Conservation (phyloP, 2,113 vertebrate genomes). For the Cyphomyrus plagiostoma region DNA sequence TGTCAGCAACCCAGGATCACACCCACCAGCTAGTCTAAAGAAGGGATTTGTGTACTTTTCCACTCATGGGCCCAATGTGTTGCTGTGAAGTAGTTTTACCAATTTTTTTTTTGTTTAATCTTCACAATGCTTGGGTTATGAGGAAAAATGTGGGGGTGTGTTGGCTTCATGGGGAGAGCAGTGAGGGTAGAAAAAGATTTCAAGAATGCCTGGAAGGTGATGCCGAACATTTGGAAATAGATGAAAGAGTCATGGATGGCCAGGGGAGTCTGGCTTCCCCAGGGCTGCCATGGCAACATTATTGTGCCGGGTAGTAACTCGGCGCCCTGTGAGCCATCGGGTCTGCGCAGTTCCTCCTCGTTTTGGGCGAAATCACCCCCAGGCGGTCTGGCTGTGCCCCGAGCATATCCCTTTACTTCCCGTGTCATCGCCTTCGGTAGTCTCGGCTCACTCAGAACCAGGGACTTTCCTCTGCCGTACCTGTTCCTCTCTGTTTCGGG, state of each 20-base stretch:
- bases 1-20: constrained; percentile 9
- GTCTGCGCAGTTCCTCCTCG: background rate
- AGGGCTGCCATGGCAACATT: background rate
- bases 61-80: background rate
- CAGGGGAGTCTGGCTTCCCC: background rate
- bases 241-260: background rate
- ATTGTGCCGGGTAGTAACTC: background rate
- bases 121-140: background rate
- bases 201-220: background rate
- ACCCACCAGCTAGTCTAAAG: background rate
- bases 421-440: background rate
- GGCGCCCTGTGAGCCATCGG: background rate
- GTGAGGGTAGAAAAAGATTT: background rate
- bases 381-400: background rate
- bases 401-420: background rate
- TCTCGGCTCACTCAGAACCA: background rate
- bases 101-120: background rate
- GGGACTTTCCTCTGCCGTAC: background rate
- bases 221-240: background rate
- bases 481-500: background rate
- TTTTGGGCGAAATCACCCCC: background rate
- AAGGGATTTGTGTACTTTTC: background rate
- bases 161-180: background rate
- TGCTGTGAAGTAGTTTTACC: background rate
- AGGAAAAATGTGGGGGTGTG: constrained; percentile 20